Evolutionary conservation across 2,888 invertebrate genomes (phyloP).

Genomic region (Calliphora vomitoria): DNA sequence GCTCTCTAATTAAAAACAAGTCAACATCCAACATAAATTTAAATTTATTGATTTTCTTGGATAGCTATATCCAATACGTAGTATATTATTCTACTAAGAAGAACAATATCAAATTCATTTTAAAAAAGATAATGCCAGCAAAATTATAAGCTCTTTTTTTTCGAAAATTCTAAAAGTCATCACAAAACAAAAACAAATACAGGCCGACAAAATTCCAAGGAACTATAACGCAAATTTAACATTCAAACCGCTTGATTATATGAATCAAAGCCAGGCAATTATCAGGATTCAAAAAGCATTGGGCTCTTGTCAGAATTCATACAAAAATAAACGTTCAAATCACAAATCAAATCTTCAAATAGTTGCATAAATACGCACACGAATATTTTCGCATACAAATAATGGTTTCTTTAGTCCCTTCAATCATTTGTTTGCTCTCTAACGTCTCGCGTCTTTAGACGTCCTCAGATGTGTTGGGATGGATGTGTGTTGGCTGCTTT

Average conservation of each 20-base stretch:
- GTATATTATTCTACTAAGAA: too few relatives aligned
- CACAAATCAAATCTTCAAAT: conserved; percentile 71
- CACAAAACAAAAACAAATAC: conserved; percentile 37
- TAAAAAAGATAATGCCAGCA: not conserved
- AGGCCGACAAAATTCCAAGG: conserved; percentile 70
- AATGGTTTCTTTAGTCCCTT: conserved; percentile 48
- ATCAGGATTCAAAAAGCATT: conserved; percentile 56
- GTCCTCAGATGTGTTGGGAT: not conserved
- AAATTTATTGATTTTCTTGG: too few relatives aligned
- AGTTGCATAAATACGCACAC: conserved; percentile 57
- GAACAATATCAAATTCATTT: not conserved
- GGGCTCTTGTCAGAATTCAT: conserved; percentile 52
- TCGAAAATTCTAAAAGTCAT: not conserved
- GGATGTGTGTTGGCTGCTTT: not conserved
- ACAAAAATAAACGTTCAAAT: conserved; percentile 49
- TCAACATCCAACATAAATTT: too few relatives aligned
- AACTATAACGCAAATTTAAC: conserved; percentile 69
- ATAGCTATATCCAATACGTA: too few relatives aligned
- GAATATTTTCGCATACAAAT: conserved; percentile 64
- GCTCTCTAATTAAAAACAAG: too few relatives aligned
- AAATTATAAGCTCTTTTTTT: conserved; percentile 14
- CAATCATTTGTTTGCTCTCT: conserved; percentile 45
- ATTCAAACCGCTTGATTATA: conserved; percentile 71
- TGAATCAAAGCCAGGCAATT: conserved; percentile 70
- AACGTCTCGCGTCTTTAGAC: not conserved